Conservation (phyloP, 2,888 invertebrate genomes). For the Calameuta filiformis region DNA sequence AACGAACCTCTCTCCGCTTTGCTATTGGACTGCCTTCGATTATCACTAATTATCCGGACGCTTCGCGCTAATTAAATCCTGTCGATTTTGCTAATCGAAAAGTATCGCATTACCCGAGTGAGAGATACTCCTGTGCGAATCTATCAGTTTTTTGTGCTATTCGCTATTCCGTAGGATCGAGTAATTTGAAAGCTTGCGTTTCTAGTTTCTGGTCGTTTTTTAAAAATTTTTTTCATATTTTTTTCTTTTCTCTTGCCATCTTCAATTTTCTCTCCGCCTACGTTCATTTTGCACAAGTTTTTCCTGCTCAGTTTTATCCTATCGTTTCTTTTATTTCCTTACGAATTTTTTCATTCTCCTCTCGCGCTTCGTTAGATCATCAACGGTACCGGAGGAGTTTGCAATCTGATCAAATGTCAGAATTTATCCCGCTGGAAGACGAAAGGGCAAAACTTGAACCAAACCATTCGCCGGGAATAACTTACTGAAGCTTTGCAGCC, state of each 20-base stretch:
- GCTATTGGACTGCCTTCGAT: background rate
- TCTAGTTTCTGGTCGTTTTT: constrained; percentile 2
- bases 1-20: background rate
- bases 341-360: background rate
- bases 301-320: background rate
- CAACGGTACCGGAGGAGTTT: background rate
- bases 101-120: background rate
- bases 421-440: background rate
- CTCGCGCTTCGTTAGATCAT: background rate
- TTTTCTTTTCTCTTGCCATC: constrained; percentile 3
- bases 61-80: background rate
- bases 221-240: background rate
- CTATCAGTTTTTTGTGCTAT: background rate
- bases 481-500: background rate
- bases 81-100: background rate
- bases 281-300: background rate
- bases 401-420: background rate
- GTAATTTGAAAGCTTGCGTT: background rate
- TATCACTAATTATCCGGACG: background rate
- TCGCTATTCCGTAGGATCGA: background rate
- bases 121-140: background rate
- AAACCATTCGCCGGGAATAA: background rate
- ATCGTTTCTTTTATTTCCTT: background rate
- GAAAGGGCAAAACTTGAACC: background rate
- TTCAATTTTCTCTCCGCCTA: background rate